Percentiles rank a stretch among this genome's conserved stretches.
phyloP scores from a whole-genome alignment of 2,888 invertebrate genomes.

The Leptinotarsa peninsularis region DNA sequence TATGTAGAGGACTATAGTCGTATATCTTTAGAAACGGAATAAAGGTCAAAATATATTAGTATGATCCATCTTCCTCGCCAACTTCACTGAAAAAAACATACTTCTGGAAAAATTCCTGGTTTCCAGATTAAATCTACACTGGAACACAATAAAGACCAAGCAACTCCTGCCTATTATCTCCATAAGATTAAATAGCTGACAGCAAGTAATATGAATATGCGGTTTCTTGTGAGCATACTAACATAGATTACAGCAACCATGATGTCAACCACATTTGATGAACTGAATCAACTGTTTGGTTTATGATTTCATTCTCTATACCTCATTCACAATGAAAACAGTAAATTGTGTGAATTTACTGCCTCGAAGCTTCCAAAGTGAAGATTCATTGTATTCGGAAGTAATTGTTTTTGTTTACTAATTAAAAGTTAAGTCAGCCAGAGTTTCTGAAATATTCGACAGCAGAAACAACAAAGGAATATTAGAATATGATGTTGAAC shows the following conservation, averaged over 20 bases:
- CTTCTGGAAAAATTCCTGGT: too few relatives aligned
- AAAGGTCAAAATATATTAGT: too few relatives aligned
- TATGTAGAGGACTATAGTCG: too few relatives aligned
- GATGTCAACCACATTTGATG: slow-evolving; percentile 25
- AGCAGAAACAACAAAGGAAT: too few relatives aligned
- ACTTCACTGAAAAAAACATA: too few relatives aligned
- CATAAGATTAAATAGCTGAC: slow-evolving; percentile 23
- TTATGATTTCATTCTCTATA: neutral
- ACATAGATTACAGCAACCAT: slow-evolving; percentile 9
- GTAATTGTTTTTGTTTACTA: neutral
- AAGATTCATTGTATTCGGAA: neutral
- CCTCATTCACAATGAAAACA: neutral
- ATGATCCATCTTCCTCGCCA: neutral
- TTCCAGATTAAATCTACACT: neutral
- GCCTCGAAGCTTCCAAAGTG: neutral
- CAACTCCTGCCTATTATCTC: neutral
- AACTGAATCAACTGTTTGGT: neutral
- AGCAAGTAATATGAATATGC: slow-evolving; percentile 27
- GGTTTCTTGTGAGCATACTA: slow-evolving; percentile 31
- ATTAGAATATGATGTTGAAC: too few relatives aligned
- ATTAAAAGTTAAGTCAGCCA: neutral
- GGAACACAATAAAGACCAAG: neutral
- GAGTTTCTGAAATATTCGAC: neutral
- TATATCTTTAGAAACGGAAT: too few relatives aligned
- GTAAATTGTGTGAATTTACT: slow-evolving; percentile 2